Evolutionary conservation across 2,797 vertebrate species (phyloP).

Genomic region (Alcedo atthis): DNA sequence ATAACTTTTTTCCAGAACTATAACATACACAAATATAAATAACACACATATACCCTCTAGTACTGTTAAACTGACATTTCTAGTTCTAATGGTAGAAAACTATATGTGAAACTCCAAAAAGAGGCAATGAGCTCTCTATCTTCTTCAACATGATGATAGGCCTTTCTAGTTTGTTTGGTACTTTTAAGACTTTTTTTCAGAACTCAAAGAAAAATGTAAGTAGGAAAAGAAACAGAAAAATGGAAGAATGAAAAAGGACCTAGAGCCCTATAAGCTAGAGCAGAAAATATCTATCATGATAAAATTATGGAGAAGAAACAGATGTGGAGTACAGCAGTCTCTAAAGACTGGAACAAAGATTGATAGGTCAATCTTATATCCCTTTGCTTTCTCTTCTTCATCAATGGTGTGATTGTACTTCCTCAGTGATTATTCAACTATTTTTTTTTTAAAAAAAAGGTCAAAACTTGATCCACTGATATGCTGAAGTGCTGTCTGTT

Average conservation of each 20-base stretch:
- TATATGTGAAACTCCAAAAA: background rate
- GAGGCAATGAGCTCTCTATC: background rate
- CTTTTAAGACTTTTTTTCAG: background rate
- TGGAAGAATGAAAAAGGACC: constrained; percentile 48
- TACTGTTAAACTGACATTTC: background rate
- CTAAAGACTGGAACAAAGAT: constrained; percentile 40
- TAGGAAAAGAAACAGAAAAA: constrained; percentile 35
- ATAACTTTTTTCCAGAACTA: background rate
- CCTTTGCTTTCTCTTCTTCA: constrained; percentile 39
- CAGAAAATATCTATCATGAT: constrained; percentile 50
- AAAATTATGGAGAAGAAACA: constrained; percentile 59
- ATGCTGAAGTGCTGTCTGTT: background rate
- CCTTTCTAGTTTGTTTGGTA: background rate
- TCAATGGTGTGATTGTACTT: constrained; percentile 35
- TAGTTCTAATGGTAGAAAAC: background rate
- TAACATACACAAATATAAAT: background rate
- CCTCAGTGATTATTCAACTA: constrained; percentile 12
- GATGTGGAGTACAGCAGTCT: constrained; percentile 41
- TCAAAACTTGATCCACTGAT: background rate
- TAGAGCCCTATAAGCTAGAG: background rate
- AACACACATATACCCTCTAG: background rate
- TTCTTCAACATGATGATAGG: background rate
- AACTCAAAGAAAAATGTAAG: background rate
- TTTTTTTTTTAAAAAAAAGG: background rate
- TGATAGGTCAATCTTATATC: constrained; percentile 28